Conservation (phyloP, 2,797 vertebrate genomes). For the Todus mexicanus region DNA sequence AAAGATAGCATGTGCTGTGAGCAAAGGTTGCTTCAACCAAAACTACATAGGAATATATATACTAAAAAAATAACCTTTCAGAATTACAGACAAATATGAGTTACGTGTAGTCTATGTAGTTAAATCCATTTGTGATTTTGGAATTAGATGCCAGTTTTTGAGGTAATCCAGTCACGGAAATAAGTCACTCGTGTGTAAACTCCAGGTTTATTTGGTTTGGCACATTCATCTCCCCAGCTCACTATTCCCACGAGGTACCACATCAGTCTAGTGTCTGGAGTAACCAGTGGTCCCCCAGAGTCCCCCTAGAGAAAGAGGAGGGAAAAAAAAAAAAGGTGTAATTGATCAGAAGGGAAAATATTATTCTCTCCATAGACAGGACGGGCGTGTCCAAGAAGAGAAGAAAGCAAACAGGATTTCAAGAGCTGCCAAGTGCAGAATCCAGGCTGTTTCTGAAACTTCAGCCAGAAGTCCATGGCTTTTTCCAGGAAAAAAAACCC, state of each 20-base stretch:
- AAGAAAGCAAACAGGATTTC: not conserved
- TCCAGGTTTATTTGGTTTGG: slow-evolving; percentile 75
- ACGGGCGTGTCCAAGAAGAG: not conserved
- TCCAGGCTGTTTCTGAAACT: not conserved
- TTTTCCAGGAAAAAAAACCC: not conserved
- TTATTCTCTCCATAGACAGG: not conserved
- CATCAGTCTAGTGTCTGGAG: slow-evolving; percentile 71
- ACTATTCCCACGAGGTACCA: slow-evolving; percentile 81
- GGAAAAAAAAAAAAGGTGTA: not conserved
- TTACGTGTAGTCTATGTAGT: not conserved
- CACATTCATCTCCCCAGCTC: slow-evolving; percentile 80
- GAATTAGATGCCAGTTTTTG: slow-evolving; percentile 73
- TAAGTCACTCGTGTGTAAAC: slow-evolving; percentile 77
- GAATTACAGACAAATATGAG: not conserved
- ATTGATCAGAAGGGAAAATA: not conserved
- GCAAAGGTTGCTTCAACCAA: not conserved
- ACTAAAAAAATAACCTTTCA: not conserved
- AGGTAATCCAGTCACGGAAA: slow-evolving; percentile 76
- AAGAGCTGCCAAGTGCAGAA: not conserved
- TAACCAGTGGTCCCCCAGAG: slow-evolving; percentile 77
- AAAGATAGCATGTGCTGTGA: not conserved
- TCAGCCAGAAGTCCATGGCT: not conserved
- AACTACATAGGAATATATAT: not conserved
- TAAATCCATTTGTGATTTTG: not conserved
- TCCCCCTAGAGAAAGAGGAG: slow-evolving; percentile 70